phyloP scores from a whole-genome alignment of 1,140 invertebrate genomes.

The Andricus grossulariae region DNA sequence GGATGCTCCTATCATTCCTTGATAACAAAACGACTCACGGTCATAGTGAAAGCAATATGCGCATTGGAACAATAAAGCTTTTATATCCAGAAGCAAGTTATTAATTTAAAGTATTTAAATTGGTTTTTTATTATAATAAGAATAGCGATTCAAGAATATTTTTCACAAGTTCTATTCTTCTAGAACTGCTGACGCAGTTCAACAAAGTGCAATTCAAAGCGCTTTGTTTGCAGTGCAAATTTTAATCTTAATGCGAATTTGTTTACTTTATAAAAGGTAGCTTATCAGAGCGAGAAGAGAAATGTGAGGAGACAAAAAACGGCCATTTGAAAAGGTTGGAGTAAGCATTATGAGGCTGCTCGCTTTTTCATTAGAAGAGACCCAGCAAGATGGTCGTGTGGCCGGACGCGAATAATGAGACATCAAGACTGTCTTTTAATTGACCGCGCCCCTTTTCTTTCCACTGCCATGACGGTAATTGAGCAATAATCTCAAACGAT shows the following conservation, averaged over 20 bases:
- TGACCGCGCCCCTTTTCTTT: slow-evolving; percentile 54
- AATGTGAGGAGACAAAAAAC: slow-evolving; percentile 24
- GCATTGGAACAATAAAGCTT: no score
- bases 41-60: no score
- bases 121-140: no score
- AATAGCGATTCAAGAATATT: background rate
- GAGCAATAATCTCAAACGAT: slow-evolving; percentile 32
- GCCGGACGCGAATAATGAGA: slow-evolving; percentile 53
- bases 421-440: slow-evolving; percentile 52
- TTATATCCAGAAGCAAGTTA: no score
- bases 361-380: slow-evolving; percentile 30
- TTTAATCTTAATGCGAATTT: slow-evolving; percentile 24
- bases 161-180: background rate
- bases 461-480: slow-evolving; percentile 36
- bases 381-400: slow-evolving; percentile 26
- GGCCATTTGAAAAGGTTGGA: slow-evolving; percentile 22
- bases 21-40: background rate
- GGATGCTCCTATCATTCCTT: slow-evolving; percentile 32
- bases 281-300: slow-evolving; percentile 2
- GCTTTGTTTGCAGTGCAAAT: slow-evolving; percentile 4
- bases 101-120: no score
- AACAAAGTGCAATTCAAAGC: background rate
- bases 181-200: background rate
- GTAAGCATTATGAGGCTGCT: slow-evolving; percentile 19
- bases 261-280: background rate